Evolutionary conservation across 2,797 vertebrate genomes (phyloP).

Genomic region (Mormyrus hasselquistii): DNA sequence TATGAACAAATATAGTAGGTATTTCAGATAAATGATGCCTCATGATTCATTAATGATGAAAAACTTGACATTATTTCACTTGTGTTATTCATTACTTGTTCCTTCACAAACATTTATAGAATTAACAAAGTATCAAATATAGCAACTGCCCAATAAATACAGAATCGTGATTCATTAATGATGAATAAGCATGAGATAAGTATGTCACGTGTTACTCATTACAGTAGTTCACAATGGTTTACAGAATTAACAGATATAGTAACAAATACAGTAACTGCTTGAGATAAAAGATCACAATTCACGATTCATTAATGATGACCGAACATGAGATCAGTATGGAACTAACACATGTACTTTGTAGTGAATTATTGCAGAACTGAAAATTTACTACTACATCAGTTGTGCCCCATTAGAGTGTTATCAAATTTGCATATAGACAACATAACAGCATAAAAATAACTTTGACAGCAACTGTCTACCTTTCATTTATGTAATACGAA

Average conservation of each 20-base stretch:
- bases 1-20: not conserved
- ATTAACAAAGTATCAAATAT: not conserved
- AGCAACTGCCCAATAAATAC: not conserved
- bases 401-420: not conserved
- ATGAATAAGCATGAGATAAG: not conserved
- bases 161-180: not conserved
- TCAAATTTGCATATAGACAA: not conserved
- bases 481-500: not conserved
- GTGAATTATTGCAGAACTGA: not conserved
- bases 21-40: not conserved
- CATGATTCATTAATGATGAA: not conserved
- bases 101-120: not conserved
- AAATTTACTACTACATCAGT: not conserved
- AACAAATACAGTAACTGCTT: not conserved
- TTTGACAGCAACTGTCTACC: not conserved
- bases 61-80: not conserved
- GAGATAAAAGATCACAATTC: not conserved
- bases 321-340: not conserved
- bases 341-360: not conserved
- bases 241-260: not conserved
- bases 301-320: not conserved
- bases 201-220: not conserved
- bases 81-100: not conserved
- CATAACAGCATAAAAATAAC: not conserved
- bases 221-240: not conserved